Evolutionary conservation across 2,797 vertebrate species (phyloP).

Genomic region (Spondyliosoma cantharus): DNA sequence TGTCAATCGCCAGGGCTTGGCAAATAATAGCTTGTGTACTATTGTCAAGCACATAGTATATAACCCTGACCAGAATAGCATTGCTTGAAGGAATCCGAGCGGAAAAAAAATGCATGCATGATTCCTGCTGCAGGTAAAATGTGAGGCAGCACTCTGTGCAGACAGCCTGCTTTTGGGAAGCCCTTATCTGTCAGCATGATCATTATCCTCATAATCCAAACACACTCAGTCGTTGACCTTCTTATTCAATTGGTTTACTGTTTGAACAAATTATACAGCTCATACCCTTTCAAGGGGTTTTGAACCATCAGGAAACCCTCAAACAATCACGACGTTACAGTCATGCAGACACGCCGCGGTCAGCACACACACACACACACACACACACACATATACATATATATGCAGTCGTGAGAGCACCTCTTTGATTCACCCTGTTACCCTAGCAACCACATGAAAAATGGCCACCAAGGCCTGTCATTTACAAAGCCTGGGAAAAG

Average conservation of each 20-base stretch:
- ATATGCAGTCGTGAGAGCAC: constrained; percentile 38
- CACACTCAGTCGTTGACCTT: constrained; percentile 60
- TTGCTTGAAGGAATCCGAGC: neutral
- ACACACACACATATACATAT: constrained; percentile 25
- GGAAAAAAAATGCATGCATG: neutral
- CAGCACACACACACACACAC: constrained; percentile 32
- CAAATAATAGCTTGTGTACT: constrained; percentile 20
- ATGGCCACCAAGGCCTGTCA: constrained; percentile 70
- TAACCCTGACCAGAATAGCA: constrained; percentile 2
- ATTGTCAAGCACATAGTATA: constrained; percentile 10
- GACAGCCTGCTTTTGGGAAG: constrained; percentile 45
- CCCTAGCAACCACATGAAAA: constrained; percentile 82
- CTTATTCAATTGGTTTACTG: constrained; percentile 60
- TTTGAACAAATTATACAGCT: constrained; percentile 72
- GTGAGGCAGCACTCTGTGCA: constrained; percentile 16
- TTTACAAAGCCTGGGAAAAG: constrained; percentile 58
- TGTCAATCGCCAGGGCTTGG: constrained; percentile 20
- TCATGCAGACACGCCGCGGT: constrained; percentile 31
- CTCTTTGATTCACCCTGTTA: constrained; percentile 77
- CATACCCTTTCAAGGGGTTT: constrained; percentile 64
- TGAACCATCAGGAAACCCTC: constrained; percentile 52
- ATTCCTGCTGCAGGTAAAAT: constrained; percentile 32
- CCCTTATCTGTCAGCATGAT: constrained; percentile 59
- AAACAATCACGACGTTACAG: constrained; percentile 66
- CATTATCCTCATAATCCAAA: constrained; percentile 72